Base-by-base conservation (phyloP, 2,113 vertebrate species). In the Gallinago jamesoni region DNA sequence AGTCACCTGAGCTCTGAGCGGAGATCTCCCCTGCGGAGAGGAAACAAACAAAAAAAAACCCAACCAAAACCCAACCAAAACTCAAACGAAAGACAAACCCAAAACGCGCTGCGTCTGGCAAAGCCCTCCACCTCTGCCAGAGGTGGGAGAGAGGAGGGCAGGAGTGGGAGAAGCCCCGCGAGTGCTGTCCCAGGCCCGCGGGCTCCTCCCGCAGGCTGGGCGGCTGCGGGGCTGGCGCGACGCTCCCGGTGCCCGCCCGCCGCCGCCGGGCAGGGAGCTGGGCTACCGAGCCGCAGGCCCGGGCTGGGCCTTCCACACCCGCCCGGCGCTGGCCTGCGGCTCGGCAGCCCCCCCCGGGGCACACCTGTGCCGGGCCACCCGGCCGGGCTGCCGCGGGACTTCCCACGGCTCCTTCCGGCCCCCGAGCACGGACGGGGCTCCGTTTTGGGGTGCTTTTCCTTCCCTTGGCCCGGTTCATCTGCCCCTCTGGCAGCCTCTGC, bases 341-440 rank as follows among this genome's bases (percentile, higher is more conserved):
- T 53, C 53, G 25, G 53, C 24, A 27, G 20, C 31, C 7, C 33
- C 33, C 37, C 70, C 60, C 3, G 43, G 2, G 70, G 17, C 79
- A 64, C 98, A 98, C 95, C 97, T 97, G 96, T 19, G 73, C 83
- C 37, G 41, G 21, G 25, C 5, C 12, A 62, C 57, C 22, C 21
- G 14, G 10, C 59, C 8, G 24, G 22, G 28, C 76, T 10, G 70
- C 30, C 5, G 15, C 48, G 22, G 48, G 22, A 11, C 50, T 43
- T 63, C 16, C 6, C 41, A 4, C 1, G 10, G 2, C 66, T 57
- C 27, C 56, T 43, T 21, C 5, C 74, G 57, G 4, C 9, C 21
- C 19, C 6, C 1, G 14, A 22, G 48, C 21, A 3, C 24, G 12
- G 27, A 16, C 7, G 0, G 35, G 17, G n/a, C 14, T 35, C 5